These are phyloP conservation scores for Macrosiphum euphorbiae DNA, from an alignment of 2,888 invertebrate species.

Conservation along the genomic window DNA sequence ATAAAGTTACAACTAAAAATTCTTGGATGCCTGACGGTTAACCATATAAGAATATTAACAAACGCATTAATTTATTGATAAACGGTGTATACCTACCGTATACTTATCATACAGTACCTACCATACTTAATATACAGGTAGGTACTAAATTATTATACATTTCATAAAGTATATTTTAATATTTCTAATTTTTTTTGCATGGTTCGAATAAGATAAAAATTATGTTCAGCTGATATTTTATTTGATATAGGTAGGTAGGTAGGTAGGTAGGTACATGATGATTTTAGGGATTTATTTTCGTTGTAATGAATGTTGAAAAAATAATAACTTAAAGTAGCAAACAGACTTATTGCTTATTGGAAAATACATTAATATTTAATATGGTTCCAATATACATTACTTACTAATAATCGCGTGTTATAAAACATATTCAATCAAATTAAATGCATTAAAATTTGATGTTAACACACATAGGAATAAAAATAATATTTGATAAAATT, in stretches of 20 bases:
- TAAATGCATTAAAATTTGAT: neutral
- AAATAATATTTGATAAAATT: neutral
- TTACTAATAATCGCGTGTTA: neutral
- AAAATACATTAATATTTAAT: slow-evolving; percentile 15
- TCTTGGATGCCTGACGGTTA: neutral
- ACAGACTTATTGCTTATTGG: neutral
- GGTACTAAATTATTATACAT: neutral
- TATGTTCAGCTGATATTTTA: neutral
- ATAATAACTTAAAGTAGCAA: neutral
- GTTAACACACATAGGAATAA: neutral
- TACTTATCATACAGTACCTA: neutral
- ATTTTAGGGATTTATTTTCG: neutral
- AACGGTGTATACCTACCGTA: neutral
- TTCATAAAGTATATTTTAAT: neutral
- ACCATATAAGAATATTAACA: neutral
- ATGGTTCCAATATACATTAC: slow-evolving; percentile 7
- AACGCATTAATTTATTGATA: neutral
- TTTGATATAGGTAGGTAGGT: neutral
- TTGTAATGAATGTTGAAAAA: neutral
- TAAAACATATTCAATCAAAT: neutral
- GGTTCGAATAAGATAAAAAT: neutral
- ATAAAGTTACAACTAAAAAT: neutral
- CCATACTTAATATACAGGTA: neutral
- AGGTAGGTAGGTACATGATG: neutral
- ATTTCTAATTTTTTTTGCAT: neutral